A percentile compares a stretch with the other conserved stretches of the same genome.
phyloP scores from a whole-genome alignment of 1,140 invertebrate species.

The Caenorhabditis briggsae region DNA sequence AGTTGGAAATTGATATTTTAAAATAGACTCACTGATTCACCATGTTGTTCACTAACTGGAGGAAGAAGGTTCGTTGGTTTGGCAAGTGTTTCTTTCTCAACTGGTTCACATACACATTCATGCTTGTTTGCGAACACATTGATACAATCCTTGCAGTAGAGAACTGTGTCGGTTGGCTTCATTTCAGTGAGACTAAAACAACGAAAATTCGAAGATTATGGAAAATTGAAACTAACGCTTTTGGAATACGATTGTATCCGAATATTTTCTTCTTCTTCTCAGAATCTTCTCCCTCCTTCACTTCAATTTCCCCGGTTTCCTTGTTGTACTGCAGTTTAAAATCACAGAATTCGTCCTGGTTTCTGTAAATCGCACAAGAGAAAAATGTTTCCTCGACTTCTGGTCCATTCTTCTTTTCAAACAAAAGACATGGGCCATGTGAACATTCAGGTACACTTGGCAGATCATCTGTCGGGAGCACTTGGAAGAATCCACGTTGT shows the following conservation, averaged over 20 bases:
- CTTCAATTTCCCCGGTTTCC: slow-evolving; percentile 7
- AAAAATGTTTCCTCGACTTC: slow-evolving; percentile 49
- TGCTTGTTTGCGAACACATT: slow-evolving; percentile 42
- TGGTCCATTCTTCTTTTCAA: slow-evolving; percentile 53
- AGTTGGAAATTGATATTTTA: not conserved
- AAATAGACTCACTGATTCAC: slow-evolving; percentile 53
- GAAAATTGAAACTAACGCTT: slow-evolving; percentile 37
- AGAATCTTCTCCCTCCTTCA: not conserved
- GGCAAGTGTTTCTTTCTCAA: not conserved
- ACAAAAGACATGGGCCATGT: slow-evolving; percentile 59
- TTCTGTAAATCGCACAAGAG: slow-evolving; percentile 57
- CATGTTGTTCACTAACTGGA: slow-evolving; percentile 55
- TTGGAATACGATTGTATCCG: slow-evolving; percentile 54
- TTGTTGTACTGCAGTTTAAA: slow-evolving; percentile 30
- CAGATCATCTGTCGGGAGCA: slow-evolving; percentile 44
- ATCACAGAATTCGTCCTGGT: slow-evolving; percentile 51
- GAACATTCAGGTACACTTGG: slow-evolving; percentile 49
- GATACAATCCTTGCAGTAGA: slow-evolving; percentile 20
- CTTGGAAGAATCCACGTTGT: slow-evolving; percentile 53
- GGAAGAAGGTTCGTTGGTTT: slow-evolving; percentile 51
- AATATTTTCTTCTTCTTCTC: slow-evolving; percentile 56
- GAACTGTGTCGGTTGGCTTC: slow-evolving; percentile 25
- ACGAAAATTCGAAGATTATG: not conserved
- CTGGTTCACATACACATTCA: slow-evolving; percentile 38
- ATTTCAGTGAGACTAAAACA: slow-evolving; percentile 12